A percentile compares a stretch with the other conserved stretches of the same genome.
phyloP scores from a whole-genome alignment of 1,140 invertebrate species.

The Hypsibius dujardini region DNA sequence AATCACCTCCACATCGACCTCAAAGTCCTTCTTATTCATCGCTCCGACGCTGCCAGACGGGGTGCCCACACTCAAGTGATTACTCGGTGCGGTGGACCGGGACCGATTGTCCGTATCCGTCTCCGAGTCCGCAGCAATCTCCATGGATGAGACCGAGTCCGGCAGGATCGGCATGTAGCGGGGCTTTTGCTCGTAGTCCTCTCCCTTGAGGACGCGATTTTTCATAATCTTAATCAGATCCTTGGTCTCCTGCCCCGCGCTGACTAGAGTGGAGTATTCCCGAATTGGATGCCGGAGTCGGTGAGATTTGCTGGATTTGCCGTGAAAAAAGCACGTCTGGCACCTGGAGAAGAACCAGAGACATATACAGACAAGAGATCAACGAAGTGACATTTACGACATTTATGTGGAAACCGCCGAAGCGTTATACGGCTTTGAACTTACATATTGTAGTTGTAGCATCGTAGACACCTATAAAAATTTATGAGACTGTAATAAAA shows the following conservation, averaged over 20 bases:
- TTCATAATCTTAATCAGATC: constrained; percentile 16
- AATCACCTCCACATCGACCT: constrained; percentile 15
- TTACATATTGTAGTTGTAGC: constrained; percentile 17
- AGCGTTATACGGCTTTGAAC: neutral
- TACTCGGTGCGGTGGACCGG: neutral
- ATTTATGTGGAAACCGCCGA: neutral
- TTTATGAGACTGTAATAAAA: too few species aligned
- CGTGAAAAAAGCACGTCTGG: constrained; percentile 1
- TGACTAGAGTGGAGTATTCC: constrained; percentile 1
- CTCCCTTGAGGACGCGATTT: constrained; percentile 8
- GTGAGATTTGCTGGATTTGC: constrained; percentile 14
- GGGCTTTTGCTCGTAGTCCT: constrained; percentile 7
- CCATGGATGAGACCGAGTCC: constrained; percentile 2
- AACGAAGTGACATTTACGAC: neutral
- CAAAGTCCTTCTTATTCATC: constrained; percentile 12
- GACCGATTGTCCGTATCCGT: constrained; percentile 9
- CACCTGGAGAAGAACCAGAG: constrained; percentile 4
- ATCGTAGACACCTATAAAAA: constrained; percentile 3
- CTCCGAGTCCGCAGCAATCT: neutral
- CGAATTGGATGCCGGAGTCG: constrained; percentile 11
- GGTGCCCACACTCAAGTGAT: neutral
- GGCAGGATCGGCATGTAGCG: constrained; percentile 14
- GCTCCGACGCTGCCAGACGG: constrained; percentile 7
- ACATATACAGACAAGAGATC: neutral
- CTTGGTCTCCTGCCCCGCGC: constrained; percentile 12